phyloP scores from a whole-genome alignment of 2,113 vertebrate genomes.

The Mormyrus iriodes region DNA sequence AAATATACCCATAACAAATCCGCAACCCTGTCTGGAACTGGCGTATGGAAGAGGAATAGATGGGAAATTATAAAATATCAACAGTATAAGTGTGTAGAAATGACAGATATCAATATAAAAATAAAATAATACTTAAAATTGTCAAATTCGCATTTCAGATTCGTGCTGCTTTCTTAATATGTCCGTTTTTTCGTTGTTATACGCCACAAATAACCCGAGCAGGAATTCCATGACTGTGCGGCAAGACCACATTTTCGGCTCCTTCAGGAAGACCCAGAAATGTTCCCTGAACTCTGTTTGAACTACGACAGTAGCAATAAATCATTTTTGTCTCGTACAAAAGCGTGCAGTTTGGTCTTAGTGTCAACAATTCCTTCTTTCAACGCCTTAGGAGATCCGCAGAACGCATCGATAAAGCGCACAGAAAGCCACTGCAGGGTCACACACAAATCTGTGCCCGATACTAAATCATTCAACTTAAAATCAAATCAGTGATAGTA shows the following conservation, averaged over 20 bases:
- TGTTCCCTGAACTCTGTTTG: conserved; percentile 75
- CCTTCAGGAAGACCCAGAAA: conserved; percentile 61
- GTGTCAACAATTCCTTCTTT: conserved; percentile 48
- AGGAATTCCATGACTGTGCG: conserved; percentile 47
- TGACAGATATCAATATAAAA: background rate
- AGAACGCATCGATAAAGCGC: conserved; percentile 38
- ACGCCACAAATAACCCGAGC: background rate
- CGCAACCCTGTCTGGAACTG: background rate
- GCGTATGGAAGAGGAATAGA: background rate
- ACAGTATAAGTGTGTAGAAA: background rate
- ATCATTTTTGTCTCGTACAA: conserved; percentile 63
- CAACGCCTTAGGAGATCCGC: conserved; percentile 61
- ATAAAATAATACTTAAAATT: background rate
- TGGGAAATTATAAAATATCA: background rate
- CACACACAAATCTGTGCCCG: background rate
- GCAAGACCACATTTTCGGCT: conserved; percentile 71
- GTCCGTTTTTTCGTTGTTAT: background rate
- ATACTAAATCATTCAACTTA: background rate
- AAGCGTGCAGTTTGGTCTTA: conserved; percentile 61
- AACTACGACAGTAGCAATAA: conserved; percentile 72
- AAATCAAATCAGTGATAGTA: background rate
- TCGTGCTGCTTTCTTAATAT: background rate
- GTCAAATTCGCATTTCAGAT: background rate
- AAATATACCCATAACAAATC: background rate
- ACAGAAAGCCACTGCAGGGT: background rate